Evolutionary conservation across 2,113 vertebrate species (phyloP).

Genomic region (Herpetotheres cachinnans): DNA sequence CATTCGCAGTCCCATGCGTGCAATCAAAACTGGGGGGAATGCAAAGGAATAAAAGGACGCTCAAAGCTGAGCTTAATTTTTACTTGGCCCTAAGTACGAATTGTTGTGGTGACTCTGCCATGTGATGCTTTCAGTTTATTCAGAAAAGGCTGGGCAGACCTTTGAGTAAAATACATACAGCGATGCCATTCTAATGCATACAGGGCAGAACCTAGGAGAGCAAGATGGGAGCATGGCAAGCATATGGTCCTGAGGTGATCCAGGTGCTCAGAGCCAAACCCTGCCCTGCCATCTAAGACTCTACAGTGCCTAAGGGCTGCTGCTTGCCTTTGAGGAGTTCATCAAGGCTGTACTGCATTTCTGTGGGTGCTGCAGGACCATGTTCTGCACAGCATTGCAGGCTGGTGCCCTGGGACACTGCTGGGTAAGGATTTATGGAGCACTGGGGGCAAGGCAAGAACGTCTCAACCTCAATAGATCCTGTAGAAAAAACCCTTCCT

Average conservation of each 20-base stretch:
- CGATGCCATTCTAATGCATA: not conserved
- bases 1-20: fast-evolving
- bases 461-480: not conserved
- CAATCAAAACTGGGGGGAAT: not conserved
- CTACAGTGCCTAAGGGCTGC: not conserved
- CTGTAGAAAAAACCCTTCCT: not conserved
- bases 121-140: not conserved
- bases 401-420: not conserved
- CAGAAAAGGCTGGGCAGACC: not conserved
- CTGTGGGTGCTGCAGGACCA: not conserved
- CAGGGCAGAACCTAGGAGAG: not conserved
- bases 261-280: not conserved
- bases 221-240: not conserved
- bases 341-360: not conserved
- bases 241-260: not conserved
- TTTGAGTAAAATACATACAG: not conserved
- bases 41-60: not conserved
- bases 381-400: not conserved
- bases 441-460: not conserved
- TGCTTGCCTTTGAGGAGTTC: not conserved
- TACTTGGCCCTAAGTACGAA: not conserved
- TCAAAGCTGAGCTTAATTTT: not conserved
- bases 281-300: not conserved
- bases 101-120: not conserved
- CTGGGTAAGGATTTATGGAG: not conserved